Base-by-base conservation (phyloP, 2,888 invertebrate genomes). In the Drosophila picticornis region DNA sequence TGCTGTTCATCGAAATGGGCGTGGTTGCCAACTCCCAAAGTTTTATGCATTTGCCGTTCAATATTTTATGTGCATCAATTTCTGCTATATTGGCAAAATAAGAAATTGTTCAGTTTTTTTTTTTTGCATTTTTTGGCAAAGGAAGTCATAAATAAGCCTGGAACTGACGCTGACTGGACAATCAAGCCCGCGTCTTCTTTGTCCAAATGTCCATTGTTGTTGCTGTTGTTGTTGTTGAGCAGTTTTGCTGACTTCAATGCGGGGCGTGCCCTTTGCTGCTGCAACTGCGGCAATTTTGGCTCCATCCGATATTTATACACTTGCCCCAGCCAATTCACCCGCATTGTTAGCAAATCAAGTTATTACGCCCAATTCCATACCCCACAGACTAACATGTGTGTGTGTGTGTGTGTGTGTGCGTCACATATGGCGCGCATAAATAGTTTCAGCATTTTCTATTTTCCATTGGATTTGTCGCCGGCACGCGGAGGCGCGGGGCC, bases 371-470 rank as follows among this genome's bases (percentile, higher is more conserved):
- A 46, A 56, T 38, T 38, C 56, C 13, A 29, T n/a, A 7, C 16
- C n/a, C 31, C 9, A 6, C n/a, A 50, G 46, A 48, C 31, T 46
- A 19, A 48, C 56, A 61, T 48, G 51, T 51, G 48, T 58, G 52
- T 66, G 65, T 63, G 53, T 59, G 59, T 61, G 69, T 57, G 77
- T 63, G 48, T 53, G 70, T 66, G 84, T 48, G 69, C 64, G 90
- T 84, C 90, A 81, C 87, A 90, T 88, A 87, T 87, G 87, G 84
- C 56, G 75, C 75, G 84, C 90, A 87, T 89, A 90, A 87, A 87
- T 84, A 87, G 90, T 90, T 85, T 72, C 69, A 77, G 81, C 73
- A 77, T 88, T 81, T 80, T 72, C 78, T 84, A 83, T 81, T 75
- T 80, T 75, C 84, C 80, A 84, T 85, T 79, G 84, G 86, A 68